Conservation (phyloP, 2,797 vertebrate genomes). For the Acipenser oxyrinchus region DNA sequence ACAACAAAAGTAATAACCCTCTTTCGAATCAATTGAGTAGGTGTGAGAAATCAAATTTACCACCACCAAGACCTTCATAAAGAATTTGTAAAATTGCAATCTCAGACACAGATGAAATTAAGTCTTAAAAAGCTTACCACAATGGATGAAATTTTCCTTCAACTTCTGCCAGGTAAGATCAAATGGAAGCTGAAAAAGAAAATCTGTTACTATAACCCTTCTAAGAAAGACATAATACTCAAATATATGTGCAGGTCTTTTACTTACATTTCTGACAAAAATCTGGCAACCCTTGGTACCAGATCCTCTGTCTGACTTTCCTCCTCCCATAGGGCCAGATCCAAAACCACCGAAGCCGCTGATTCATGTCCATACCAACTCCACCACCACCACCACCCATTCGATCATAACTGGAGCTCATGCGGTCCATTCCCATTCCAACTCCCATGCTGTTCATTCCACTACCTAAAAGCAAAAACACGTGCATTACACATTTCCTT, state of each 20-base stretch:
- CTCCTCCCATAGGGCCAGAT: constrained; percentile 70
- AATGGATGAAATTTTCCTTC: constrained; percentile 94
- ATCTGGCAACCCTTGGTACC: constrained; percentile 93
- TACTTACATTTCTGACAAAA: constrained; percentile 95
- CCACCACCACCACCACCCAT: constrained; percentile 56
- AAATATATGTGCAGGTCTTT: not conserved
- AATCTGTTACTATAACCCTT: constrained; percentile 10
- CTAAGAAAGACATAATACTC: too few relatives aligned
- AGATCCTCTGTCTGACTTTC: constrained; percentile 73
- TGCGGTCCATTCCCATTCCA: constrained; percentile 78
- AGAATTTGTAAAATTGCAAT: not conserved
- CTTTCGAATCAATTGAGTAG: not conserved
- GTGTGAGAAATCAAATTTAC: not conserved
- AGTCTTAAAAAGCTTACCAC: constrained; percentile 64
- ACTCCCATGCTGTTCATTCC: constrained; percentile 80
- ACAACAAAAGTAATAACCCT: not conserved
- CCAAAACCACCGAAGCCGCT: constrained; percentile 72
- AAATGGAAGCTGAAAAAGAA: constrained; percentile 83
- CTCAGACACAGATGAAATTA: constrained; percentile 5
- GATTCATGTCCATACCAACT: constrained; percentile 81
- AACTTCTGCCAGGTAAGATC: constrained; percentile 98
- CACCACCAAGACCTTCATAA: not conserved
- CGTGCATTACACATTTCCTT: constrained; percentile 4
- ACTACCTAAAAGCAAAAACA: constrained; percentile 52
- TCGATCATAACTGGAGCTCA: constrained; percentile 82